Evolutionary conservation across 2,113 vertebrate species (phyloP).

Genomic region (Morone saxatilis): DNA sequence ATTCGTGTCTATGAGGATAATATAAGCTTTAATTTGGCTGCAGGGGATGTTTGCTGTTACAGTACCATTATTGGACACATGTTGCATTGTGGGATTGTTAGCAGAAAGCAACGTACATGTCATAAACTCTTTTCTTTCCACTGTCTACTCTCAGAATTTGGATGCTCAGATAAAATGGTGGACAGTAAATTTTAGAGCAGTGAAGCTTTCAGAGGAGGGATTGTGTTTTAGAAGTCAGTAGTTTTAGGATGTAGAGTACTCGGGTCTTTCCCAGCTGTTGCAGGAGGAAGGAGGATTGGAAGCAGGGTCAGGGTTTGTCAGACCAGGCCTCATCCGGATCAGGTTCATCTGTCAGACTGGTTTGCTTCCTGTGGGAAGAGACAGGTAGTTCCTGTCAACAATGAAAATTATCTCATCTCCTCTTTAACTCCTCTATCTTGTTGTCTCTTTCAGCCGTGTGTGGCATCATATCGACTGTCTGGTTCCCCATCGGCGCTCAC

Average conservation of each 20-base stretch:
- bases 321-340: conserved; percentile 9
- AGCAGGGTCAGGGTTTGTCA: conserved; percentile 17
- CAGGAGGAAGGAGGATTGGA: background rate
- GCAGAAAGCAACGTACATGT: too few species aligned
- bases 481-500: conserved; percentile 93
- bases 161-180: too few species aligned
- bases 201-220: background rate
- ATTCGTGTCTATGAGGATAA: too few species aligned
- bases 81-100: too few species aligned
- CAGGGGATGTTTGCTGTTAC: too few species aligned
- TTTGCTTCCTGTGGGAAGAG: conserved; percentile 38
- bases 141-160: too few species aligned
- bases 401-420: background rate
- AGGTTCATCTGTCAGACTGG: conserved; percentile 11
- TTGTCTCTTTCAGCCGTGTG: conserved; percentile 85
- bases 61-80: too few species aligned
- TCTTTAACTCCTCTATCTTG: background rate
- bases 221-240: background rate
- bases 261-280: conserved; percentile 9
- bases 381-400: conserved; percentile 35
- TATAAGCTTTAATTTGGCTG: too few species aligned
- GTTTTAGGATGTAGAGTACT: background rate
- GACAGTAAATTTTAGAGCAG: too few species aligned
- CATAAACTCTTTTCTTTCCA: too few species aligned
- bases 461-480: conserved; percentile 90